Percentiles rank a stretch among this genome's conserved stretches.
Evolutionary conservation across 23 tunicate species (phyloP).

Genomic region (Oikopleura vanhoeffeni): DNA sequence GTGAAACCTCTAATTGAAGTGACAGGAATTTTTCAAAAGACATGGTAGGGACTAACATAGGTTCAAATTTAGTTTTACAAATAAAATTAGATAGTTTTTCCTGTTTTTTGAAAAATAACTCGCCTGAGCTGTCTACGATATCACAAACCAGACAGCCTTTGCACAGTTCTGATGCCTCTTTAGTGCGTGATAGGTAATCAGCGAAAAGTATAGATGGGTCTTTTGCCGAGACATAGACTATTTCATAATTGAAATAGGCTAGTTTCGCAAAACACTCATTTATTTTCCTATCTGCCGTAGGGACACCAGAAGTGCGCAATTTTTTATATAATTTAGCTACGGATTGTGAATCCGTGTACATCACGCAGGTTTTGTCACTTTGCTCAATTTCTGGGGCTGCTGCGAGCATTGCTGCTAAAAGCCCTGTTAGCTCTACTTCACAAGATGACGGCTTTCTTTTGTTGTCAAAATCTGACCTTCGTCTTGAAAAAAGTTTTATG

Average conservation of each 20-base stretch:
- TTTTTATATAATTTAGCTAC: not conserved
- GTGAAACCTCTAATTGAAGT: too few relatives aligned
- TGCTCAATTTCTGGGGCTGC: not conserved
- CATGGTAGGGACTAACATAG: too few relatives aligned
- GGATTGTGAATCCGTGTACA: not conserved
- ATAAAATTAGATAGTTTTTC: too few relatives aligned
- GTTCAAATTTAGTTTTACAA: too few relatives aligned
- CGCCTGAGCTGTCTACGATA: too few relatives aligned
- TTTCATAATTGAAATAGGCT: not conserved
- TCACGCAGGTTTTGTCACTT: not conserved
- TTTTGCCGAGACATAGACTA: not conserved
- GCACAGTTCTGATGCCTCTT: too few relatives aligned
- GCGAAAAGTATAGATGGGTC: not conserved
- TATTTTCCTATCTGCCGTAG: not conserved
- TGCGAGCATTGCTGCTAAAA: not conserved
- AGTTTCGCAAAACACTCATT: not conserved
- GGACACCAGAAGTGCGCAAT: not conserved
- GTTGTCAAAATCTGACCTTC: not conserved
- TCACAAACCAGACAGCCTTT: too few relatives aligned
- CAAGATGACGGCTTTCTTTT: not conserved
- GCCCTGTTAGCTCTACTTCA: not conserved
- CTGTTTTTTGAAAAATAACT: too few relatives aligned
- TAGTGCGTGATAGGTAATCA: not conserved
- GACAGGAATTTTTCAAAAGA: too few relatives aligned
- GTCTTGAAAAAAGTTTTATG: not conserved